A percentile compares a stretch with the other conserved stretches of the same genome.
phyloP scores from a whole-genome alignment of 1,140 invertebrate genomes.

The Drosophila simulans region DNA sequence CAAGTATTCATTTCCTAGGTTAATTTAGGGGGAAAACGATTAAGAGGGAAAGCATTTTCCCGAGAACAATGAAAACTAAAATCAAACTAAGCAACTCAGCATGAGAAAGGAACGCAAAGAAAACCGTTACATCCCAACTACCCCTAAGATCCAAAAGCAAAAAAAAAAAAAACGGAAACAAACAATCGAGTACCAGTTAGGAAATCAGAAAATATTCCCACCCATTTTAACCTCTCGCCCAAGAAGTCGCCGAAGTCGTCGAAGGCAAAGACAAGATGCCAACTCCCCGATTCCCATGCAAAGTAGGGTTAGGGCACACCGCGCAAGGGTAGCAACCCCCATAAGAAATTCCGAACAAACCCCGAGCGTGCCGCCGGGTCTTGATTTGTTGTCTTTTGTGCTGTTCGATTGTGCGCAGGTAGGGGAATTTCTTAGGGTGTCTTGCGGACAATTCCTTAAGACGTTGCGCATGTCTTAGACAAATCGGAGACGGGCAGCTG shows the following conservation, averaged over 20 bases:
- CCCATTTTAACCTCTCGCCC: conserved; percentile 75
- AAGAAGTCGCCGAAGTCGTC: conserved; percentile 64
- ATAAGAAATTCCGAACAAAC: conserved; percentile 29
- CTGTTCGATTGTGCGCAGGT: conserved; percentile 31
- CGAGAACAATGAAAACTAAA: conserved; percentile 23
- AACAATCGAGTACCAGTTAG: conserved; percentile 42
- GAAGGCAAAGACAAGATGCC: conserved; percentile 41
- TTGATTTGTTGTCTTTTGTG: conserved; percentile 55
- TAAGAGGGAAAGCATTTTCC: conserved; percentile 26
- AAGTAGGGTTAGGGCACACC: conserved; percentile 24
- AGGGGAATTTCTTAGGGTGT: conserved; percentile 50
- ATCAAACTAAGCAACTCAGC: conserved; percentile 22
- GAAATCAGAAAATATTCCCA: conserved; percentile 81
- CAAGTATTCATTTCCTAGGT: conserved; percentile 46
- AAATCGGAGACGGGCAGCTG: conserved; percentile 63
- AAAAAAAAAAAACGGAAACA: conserved; percentile 23
- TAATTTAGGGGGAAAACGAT: conserved; percentile 19
- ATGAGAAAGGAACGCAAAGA: conserved; percentile 16
- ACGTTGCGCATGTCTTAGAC: conserved; percentile 79
- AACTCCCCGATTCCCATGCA: conserved; percentile 63
- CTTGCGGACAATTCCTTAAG: conserved; percentile 62
- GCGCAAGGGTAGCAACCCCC: conserved; percentile 40
- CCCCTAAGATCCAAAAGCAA: neutral
- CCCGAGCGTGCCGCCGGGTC: conserved; percentile 43
- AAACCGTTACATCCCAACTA: conserved; percentile 26